Evolutionary conservation across 2,888 invertebrate species (phyloP).

Genomic region (Drosophila demipolita): DNA sequence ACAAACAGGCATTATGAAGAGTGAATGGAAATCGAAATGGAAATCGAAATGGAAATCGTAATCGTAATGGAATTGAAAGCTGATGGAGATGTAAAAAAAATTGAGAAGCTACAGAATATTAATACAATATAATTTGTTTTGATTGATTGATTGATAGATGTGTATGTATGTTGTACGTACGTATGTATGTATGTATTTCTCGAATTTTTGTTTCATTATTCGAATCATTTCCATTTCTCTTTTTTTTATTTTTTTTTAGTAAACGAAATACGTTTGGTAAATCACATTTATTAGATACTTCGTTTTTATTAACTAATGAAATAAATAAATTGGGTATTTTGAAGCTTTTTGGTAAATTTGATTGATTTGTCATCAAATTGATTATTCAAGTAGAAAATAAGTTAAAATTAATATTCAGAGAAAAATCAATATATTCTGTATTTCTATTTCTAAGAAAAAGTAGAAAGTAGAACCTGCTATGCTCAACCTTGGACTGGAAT

Average conservation of each 20-base stretch:
- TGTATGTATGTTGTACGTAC: neutral
- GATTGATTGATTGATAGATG: neutral
- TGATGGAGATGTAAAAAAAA: constrained; percentile 1
- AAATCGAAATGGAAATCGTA: constrained; percentile 7
- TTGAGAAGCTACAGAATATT: neutral
- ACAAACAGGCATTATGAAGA: neutral
- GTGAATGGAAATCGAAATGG: neutral
- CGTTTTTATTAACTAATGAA: neutral
- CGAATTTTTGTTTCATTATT: neutral
- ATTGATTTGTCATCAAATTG: neutral
- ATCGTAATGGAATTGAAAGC: neutral
- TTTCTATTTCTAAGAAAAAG: neutral
- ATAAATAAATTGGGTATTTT: neutral
- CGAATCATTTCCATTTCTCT: neutral
- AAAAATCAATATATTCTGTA: neutral
- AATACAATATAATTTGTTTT: neutral
- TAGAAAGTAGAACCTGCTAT: neutral
- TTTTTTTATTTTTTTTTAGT: neutral
- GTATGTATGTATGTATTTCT: neutral
- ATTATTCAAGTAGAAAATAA: neutral
- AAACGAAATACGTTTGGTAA: neutral
- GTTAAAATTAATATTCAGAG: neutral
- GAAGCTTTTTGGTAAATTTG: neutral
- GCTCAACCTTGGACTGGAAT: neutral
- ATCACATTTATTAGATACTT: constrained; percentile 3